Evolutionary conservation across 2,797 vertebrate species (phyloP), one percentile per base, ranked within the genome.

Genomic region (Lacerta viridis): DNA sequence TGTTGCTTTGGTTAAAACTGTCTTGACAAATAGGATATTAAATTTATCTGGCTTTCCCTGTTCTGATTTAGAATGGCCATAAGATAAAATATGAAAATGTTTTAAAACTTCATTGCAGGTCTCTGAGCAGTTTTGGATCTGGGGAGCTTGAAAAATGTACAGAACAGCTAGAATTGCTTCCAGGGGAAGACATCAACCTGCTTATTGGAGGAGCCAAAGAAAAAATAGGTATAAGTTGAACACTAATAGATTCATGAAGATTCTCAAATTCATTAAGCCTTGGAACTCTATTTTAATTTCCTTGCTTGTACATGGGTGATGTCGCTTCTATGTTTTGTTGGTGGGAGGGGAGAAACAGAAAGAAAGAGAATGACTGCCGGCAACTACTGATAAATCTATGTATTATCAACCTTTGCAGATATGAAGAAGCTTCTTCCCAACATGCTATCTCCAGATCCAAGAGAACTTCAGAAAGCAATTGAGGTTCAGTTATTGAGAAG

Each of bases 401-500:
- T 91, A 89, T 93, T 25, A 25, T 90, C 93, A 61, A 81, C 90
- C 78, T 90, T 43, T 83, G 3, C 93, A 99, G 99, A 99, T 93
- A 97, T 99, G 95, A 99, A 99, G 96, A 98, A 98, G 87, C 98
- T 99, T 9, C 98, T 99, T 92, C 98, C 99, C 71, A 98, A 97
- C 86, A 97, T 99, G 96, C 93, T 98, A 89, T 99, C 98, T 95
- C 99, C 99, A 81, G 99, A 99, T 96, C 98, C 99, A 5, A 97
- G 97, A 13, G 99, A 99, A 95, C 98, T 99, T 92, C 98, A 99
- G 96, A 98, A 99, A 95, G 98, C 98, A 90, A 98, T 99, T 71
- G 99, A 99, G 96, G 98, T 99, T 41, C 99, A 99, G 95, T 97
- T 99, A 80, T 96, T 99, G 83, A 98, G 99, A 95, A 98, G 98